A percentile compares a stretch with the other conserved stretches of the same genome.
These are phyloP conservation scores for Vandiemenella viatica DNA, from an alignment of 2,888 invertebrate genomes.

Conservation along the genomic window DNA sequence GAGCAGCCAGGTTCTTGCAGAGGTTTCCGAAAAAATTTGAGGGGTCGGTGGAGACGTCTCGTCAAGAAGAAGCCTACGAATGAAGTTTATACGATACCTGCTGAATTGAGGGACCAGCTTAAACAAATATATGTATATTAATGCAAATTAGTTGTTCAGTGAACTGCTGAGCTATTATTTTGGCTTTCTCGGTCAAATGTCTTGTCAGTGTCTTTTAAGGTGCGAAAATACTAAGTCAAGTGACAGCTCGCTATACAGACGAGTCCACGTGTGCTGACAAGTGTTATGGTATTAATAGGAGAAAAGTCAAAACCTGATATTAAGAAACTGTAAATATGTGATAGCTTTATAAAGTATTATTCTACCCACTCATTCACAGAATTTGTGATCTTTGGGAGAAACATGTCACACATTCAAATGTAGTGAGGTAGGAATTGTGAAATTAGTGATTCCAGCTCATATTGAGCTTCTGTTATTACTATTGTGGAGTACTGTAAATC, in stretches of 20 bases:
- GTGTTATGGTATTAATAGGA: no score
- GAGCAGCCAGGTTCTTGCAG: slow-evolving; percentile 61
- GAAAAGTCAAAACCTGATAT: neutral
- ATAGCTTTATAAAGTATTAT: neutral
- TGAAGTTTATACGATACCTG: slow-evolving; percentile 70
- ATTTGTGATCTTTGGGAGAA: neutral
- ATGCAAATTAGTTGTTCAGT: neutral
- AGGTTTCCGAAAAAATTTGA: slow-evolving; percentile 71
- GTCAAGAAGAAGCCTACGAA: slow-evolving; percentile 71
- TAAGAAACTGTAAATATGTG: neutral
- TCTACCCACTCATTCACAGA: neutral
- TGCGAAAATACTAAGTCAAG: no score
- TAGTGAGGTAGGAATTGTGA: neutral
- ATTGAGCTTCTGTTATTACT: neutral
- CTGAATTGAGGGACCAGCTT: slow-evolving; percentile 72
- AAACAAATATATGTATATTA: slow-evolving; percentile 81
- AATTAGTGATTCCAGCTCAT: neutral
- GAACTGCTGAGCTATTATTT: no score
- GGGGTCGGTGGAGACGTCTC: slow-evolving; percentile 71
- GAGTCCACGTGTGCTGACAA: no score
- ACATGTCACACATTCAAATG: neutral
- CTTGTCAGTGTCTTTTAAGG: no score
- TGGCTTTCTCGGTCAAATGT: no score
- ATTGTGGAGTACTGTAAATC: neutral
- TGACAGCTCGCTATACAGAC: no score